phyloP scores from a whole-genome alignment of 2,888 invertebrate genomes.

The Eumerus sabulonum region DNA sequence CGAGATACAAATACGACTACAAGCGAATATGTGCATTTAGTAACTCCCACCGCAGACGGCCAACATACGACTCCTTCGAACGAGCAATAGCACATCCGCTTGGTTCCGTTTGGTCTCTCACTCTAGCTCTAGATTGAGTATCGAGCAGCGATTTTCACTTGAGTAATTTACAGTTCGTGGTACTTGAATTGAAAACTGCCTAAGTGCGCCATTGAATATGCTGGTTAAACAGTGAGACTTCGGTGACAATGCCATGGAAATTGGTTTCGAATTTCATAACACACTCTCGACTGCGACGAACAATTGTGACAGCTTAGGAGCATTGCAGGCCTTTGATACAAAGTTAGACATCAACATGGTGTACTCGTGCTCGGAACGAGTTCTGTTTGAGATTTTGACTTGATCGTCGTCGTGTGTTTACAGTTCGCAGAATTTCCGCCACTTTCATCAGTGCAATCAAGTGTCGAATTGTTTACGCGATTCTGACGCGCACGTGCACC shows the following conservation, averaged over 20 bases:
- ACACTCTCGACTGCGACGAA: background rate
- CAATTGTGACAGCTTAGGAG: too few species aligned
- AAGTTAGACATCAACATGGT: too few species aligned
- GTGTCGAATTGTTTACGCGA: too few species aligned
- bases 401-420: too few species aligned
- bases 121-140: background rate
- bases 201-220: constrained; percentile 5
- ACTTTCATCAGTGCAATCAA: too few species aligned
- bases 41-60: constrained; percentile 52
- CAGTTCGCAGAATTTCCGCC: too few species aligned
- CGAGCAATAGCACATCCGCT: constrained; percentile 39
- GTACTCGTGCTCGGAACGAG: too few species aligned
- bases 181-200: constrained; percentile 20
- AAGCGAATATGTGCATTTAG: background rate
- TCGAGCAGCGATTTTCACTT: constrained; percentile 54
- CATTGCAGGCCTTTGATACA: too few species aligned
- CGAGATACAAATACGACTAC: background rate
- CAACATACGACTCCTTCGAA: constrained; percentile 47
- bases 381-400: too few species aligned
- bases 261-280: constrained; percentile 54
- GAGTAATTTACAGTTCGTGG: constrained; percentile 37
- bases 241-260: constrained; percentile 43
- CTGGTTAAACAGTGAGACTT: too few species aligned
- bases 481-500: too few species aligned
- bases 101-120: constrained; percentile 5